phyloP scores from a whole-genome alignment of 2,888 invertebrate species.

The Salpingus planirostris region DNA sequence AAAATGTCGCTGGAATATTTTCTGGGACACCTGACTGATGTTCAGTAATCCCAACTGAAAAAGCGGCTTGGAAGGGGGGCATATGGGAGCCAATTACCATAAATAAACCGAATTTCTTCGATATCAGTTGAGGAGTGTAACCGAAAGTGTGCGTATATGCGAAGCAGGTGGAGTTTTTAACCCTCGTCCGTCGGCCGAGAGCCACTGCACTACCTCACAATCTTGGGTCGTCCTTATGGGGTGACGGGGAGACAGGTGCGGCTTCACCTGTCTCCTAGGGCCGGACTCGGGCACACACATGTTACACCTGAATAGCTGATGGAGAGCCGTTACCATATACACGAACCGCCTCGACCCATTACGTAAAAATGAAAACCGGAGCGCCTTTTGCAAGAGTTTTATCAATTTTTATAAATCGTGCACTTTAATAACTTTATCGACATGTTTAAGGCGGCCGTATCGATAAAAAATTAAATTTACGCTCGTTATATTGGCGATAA shows the following conservation, averaged over 20 bases:
- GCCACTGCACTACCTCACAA: constrained; percentile 9
- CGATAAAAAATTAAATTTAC: constrained; percentile 29
- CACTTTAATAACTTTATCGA: constrained; percentile 30
- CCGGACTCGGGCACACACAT: constrained; percentile 29
- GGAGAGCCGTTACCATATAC: constrained; percentile 32
- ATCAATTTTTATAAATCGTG: too few species aligned
- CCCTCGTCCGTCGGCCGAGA: constrained; percentile 10
- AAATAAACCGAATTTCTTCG: too few species aligned
- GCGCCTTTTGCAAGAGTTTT: too few species aligned
- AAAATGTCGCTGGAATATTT: too few species aligned
- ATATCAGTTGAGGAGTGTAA: too few species aligned
- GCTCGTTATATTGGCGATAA: constrained; percentile 20
- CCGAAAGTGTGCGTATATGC: constrained; percentile 21
- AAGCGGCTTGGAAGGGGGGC: too few species aligned
- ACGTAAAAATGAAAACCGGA: too few species aligned
- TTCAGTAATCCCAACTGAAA: too few species aligned
- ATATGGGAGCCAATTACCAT: too few species aligned
- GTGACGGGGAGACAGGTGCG: constrained; percentile 31
- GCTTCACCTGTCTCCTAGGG: constrained; percentile 30
- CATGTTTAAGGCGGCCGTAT: constrained; percentile 22
- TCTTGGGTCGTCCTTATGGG: constrained; percentile 17
- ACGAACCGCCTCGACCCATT: too few species aligned
- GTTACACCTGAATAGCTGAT: constrained; percentile 34
- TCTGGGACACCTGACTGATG: too few species aligned
- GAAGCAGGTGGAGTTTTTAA: constrained; percentile 20